These are phyloP conservation scores for Onychomys arenicola DNA, from an alignment of 2,797 vertebrate species.

Conservation along the genomic window DNA sequence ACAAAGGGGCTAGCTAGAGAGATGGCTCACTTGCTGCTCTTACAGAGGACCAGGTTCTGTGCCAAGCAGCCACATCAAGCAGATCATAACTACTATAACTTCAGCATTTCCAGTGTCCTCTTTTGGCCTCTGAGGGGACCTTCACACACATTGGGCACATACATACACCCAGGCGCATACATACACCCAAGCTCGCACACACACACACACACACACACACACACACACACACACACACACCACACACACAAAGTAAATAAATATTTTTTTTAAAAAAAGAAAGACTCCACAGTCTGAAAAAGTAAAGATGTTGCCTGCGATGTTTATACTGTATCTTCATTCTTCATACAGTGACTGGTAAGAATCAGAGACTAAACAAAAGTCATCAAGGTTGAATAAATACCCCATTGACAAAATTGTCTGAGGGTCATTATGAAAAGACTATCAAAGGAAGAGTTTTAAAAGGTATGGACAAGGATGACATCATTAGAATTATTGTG, in stretches of 20 bases:
- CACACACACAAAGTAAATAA: not conserved
- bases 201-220: not conserved
- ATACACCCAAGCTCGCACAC: too few species aligned
- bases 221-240: not conserved
- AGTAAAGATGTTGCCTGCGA: not conserved
- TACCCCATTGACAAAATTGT: not conserved
- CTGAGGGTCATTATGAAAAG: not conserved
- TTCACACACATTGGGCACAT: not conserved
- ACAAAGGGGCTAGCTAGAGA: not conserved
- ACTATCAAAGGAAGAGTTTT: constrained; percentile 20
- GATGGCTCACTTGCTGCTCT: not conserved
- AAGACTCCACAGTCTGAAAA: not conserved
- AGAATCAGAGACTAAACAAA: not conserved
- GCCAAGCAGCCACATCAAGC: not conserved
- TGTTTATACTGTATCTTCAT: not conserved
- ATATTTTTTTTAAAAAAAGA: not conserved
- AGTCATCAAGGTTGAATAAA: not conserved
- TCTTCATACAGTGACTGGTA: not conserved
- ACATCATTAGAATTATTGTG: not conserved
- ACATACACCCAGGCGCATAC: not conserved
- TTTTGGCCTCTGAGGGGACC: not conserved
- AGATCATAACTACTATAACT: not conserved
- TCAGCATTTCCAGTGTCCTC: not conserved
- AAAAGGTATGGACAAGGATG: not conserved
- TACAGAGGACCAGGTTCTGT: too few species aligned